phyloP scores from a whole-genome alignment of 2,797 vertebrate species.

The Fistularia commersonii region DNA sequence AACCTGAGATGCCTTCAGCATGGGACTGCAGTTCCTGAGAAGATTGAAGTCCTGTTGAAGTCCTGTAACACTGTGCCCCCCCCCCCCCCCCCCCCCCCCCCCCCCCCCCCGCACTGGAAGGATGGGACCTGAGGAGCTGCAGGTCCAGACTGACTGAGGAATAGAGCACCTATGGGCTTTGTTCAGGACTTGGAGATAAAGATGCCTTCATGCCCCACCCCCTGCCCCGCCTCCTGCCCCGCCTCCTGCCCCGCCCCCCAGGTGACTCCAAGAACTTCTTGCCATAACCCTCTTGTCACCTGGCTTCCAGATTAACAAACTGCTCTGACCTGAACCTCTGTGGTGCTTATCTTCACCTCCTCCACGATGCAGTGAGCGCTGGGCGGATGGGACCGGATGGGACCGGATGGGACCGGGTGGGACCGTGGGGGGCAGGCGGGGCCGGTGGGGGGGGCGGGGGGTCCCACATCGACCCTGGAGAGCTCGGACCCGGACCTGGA shows the following conservation, averaged over 20 bases:
- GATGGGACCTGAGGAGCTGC: slow-evolving; percentile 28
- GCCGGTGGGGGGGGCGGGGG: too few relatives aligned
- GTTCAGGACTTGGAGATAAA: slow-evolving; percentile 38
- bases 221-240: slow-evolving; percentile 64
- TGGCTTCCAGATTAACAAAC: too few relatives aligned
- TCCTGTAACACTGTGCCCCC: slow-evolving; percentile 76
- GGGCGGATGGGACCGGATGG: too few relatives aligned
- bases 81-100: slow-evolving; percentile 50
- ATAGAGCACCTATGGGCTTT: slow-evolving; percentile 39
- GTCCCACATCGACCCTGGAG: too few relatives aligned
- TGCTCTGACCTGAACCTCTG: too few relatives aligned
- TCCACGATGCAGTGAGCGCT: too few relatives aligned
- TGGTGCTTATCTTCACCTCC: too few relatives aligned
- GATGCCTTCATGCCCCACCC: too few relatives aligned
- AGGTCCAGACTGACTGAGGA: background rate
- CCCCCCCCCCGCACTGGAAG: slow-evolving; percentile 77
- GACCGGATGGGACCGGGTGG: too few relatives aligned
- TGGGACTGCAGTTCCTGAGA: slow-evolving; percentile 43
- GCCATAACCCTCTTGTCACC: slow-evolving; percentile 60
- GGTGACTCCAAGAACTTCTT: slow-evolving; percentile 38
- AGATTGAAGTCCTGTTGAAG: slow-evolving; percentile 61
- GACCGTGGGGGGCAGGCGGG: too few relatives aligned
- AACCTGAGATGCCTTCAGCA: slow-evolving; percentile 50
- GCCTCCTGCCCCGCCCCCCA: slow-evolving; percentile 63
- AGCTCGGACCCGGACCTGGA: too few relatives aligned